Base-by-base conservation (phyloP, 2,113 vertebrate genomes). In the Myotis yumanensis region DNA sequence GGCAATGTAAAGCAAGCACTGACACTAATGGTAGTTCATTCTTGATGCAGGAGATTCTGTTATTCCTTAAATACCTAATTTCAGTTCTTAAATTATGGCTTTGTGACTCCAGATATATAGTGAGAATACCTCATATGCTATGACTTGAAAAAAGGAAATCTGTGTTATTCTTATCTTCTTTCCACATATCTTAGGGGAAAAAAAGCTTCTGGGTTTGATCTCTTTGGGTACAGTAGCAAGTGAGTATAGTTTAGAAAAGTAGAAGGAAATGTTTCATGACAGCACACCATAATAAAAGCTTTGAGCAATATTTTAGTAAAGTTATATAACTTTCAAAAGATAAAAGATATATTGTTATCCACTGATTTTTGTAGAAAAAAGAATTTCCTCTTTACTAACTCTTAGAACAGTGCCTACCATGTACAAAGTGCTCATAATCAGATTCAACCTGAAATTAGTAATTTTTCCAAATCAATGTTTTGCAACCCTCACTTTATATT, bases 121-220 rank as follows among this genome's bases (percentile, higher is more conserved):
- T 95, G 86, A 95, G 80, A 95, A 95, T 96, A 96, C 96, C 95
- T 96, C 96, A 94, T 86, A 64, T 89, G 69, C 7, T 81, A 14
- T 90, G 54, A 97, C 94, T 97, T 96, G 96, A 97, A 95, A 94
- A 94, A 93, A 62, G 66, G 16, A 86, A 77, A 85, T 90, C 68
- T 76, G 12, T 94, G 30, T 85, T 62, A 52, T n/a, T 94, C n/a
- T 84, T 62, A 51, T 25, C 11, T 94, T 93, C 20, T 91, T 30
- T 94, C 9, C 32, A 30, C 28, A 5, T 90, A 90, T 92, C 76
- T 92, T 81, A n/a, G 40, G 4, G 4, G 86, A 43, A 40, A 83
- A 83, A 82, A 81, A 84, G n/a, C 81, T 89, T 92, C 66, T 69
- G 25, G 66, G 54, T 94, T 22, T 96, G 66, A 85, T 91, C n/a